Evolutionary conservation across 1,140 invertebrate species (phyloP).

Genomic region (Scaptomyza pallida): DNA sequence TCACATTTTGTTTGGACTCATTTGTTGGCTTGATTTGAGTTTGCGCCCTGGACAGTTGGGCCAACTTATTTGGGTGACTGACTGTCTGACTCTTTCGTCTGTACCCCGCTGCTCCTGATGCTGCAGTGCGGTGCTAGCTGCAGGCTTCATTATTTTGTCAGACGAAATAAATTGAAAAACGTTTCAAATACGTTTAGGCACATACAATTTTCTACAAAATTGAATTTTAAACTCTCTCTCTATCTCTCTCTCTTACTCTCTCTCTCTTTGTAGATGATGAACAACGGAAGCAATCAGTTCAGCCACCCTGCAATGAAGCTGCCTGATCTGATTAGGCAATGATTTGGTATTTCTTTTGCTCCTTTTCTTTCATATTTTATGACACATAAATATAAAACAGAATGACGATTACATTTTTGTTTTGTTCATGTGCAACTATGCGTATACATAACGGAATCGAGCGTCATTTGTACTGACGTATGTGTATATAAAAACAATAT

Average conservation of each 20-base stretch:
- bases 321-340: constrained; percentile 66
- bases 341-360: constrained; percentile 51
- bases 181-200: constrained; percentile 73
- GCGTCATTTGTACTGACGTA: background rate
- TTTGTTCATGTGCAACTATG: constrained; percentile 25
- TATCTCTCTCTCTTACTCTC: too few relatives aligned
- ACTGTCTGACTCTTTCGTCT: constrained; percentile 16
- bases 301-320: background rate
- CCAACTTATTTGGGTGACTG: constrained; percentile 6
- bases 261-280: constrained; percentile 17
- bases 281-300: constrained; percentile 67
- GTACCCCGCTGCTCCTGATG: constrained; percentile 20
- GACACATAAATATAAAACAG: constrained; percentile 38
- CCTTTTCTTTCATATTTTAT: constrained; percentile 26
- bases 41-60: constrained; percentile 48
- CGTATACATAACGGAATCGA: constrained; percentile 19
- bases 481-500: constrained; percentile 12
- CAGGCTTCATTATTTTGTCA: constrained; percentile 72
- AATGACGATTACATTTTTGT: constrained; percentile 44
- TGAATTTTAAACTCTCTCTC: constrained; percentile 69
- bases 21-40: constrained; percentile 68
- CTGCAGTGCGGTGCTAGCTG: too few relatives aligned
- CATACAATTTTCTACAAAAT: constrained; percentile 74
- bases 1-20: constrained; percentile 55
- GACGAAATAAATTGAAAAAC: constrained; percentile 76